phyloP scores from a whole-genome alignment of 2,888 invertebrate species.

The Sacculina carcini region DNA sequence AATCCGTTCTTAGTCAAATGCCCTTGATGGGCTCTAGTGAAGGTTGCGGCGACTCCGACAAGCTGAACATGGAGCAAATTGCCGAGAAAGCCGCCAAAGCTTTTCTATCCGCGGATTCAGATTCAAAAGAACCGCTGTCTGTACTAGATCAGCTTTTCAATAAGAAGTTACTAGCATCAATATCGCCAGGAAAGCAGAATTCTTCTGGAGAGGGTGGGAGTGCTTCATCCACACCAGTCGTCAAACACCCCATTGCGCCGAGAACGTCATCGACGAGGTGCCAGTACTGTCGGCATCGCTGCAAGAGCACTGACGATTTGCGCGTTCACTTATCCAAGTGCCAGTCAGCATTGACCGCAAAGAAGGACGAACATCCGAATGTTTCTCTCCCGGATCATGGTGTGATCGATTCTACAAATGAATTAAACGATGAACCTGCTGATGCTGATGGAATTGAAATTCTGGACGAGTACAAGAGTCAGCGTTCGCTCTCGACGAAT shows the following conservation, averaged over 20 bases:
- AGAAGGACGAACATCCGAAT: constrained; percentile 7
- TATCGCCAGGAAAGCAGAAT: too few species aligned
- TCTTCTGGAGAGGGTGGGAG: not conserved
- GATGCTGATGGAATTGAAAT: constrained; percentile 4
- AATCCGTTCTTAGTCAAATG: constrained; percentile 51
- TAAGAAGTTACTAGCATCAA: not conserved
- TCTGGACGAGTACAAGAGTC: too few species aligned
- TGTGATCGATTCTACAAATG: too few species aligned
- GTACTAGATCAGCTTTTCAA: not conserved
- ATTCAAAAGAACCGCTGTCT: not conserved
- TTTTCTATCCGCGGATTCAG: not conserved
- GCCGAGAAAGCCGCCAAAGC: not conserved
- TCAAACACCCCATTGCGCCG: not conserved
- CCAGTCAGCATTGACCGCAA: constrained; percentile 19
- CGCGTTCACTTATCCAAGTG: constrained; percentile 43
- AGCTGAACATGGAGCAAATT: not conserved
- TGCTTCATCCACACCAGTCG: not conserved
- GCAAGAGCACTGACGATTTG: constrained; percentile 56
- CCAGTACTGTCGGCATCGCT: constrained; percentile 58
- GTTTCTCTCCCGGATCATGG: too few species aligned
- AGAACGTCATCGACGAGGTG: constrained; percentile 42
- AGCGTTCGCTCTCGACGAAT: constrained; percentile 10
- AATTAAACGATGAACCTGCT: too few species aligned
- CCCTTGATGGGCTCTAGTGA: constrained; percentile 16
- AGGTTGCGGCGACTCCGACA: constrained; percentile 5